Conservation (phyloP, 2,113 vertebrate genomes). For the Hiodon alosoides region DNA sequence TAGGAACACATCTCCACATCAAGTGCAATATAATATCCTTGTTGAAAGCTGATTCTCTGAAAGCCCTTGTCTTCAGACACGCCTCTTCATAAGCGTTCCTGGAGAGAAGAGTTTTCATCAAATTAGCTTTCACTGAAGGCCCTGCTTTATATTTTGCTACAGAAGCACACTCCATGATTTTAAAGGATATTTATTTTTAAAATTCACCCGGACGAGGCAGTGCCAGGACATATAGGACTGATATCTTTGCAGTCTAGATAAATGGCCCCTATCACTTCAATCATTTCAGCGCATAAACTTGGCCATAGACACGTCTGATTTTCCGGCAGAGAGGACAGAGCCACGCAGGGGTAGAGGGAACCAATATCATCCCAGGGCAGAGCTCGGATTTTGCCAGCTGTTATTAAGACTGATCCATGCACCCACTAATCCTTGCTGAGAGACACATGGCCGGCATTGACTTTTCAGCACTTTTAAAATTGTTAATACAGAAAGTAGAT, state of each 20-base stretch:
- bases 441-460: not conserved
- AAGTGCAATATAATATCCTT: no score
- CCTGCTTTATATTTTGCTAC: not conserved
- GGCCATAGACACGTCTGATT: not conserved
- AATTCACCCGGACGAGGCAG: no score
- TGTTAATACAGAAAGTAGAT: slow-evolving; percentile 12
- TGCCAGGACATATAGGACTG: no score
- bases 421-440: not conserved
- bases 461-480: not conserved
- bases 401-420: not conserved
- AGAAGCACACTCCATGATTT: not conserved
- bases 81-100: no score
- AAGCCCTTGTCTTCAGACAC: no score
- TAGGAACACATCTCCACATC: no score
- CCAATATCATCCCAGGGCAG: not conserved
- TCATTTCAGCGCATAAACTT: not conserved
- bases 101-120: no score
- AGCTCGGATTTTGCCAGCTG: slow-evolving; percentile 10
- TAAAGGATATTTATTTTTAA: no score
- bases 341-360: not conserved
- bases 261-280: slow-evolving; percentile 9
- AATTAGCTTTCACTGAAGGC: no score
- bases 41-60: no score
- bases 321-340: slow-evolving; percentile 6
- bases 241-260: not conserved